These are phyloP conservation scores for Xestia sexstrigata DNA, from an alignment of 2,888 invertebrate species.

Conservation along the genomic window DNA sequence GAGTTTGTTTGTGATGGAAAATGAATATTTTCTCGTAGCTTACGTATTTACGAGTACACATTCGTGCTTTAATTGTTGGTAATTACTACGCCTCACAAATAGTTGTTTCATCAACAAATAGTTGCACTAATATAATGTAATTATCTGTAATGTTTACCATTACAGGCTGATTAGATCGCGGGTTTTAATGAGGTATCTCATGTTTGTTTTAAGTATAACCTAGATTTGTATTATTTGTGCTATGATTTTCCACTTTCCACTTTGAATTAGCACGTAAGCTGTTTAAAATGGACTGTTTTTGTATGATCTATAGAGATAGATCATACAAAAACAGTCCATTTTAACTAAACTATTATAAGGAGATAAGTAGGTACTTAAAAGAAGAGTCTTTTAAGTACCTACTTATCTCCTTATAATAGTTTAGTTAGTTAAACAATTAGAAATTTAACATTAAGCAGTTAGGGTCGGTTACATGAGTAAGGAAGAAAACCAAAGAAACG, in stretches of 20 bases:
- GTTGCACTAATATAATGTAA: conserved; percentile 24
- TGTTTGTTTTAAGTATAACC: conserved; percentile 33
- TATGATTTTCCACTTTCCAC: too few species aligned
- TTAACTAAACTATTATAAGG: too few species aligned
- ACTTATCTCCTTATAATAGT: not conserved
- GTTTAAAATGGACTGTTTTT: not conserved
- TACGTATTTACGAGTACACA: not conserved
- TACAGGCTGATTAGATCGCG: conserved; percentile 25
- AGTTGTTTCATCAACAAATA: conserved; percentile 29
- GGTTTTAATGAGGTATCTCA: conserved; percentile 20
- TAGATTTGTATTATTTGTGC: conserved; percentile 29
- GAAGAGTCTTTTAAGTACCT: too few species aligned
- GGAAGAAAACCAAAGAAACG: too few species aligned
- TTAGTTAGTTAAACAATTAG: conserved; percentile 2
- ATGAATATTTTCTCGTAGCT: conserved; percentile 20
- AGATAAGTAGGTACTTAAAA: too few species aligned
- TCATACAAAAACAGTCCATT: too few species aligned
- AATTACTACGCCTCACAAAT: conserved; percentile 26
- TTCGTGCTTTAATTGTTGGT: conserved; percentile 11
- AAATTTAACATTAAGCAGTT: not conserved
- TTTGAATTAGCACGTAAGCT: not conserved
- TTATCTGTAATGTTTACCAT: conserved; percentile 35
- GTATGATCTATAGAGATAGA: too few species aligned
- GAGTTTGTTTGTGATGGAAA: conserved; percentile 20
- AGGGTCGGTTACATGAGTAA: too few species aligned